These are phyloP conservation scores for Vicugna pacos DNA, from an alignment of 2,113 vertebrate genomes.

Conservation along the genomic window DNA sequence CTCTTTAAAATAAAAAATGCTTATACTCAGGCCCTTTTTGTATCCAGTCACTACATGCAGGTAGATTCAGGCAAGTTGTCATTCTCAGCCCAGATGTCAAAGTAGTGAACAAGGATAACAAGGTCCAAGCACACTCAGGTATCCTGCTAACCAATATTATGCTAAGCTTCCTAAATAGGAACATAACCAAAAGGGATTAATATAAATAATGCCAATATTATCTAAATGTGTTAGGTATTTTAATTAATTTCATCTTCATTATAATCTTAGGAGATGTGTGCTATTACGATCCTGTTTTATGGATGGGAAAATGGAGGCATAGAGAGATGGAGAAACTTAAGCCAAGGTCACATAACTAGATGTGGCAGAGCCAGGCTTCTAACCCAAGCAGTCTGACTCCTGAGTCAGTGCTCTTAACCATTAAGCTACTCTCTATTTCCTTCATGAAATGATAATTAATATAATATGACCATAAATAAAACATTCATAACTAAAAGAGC, in stretches of 20 bases:
- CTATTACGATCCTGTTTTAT: background rate
- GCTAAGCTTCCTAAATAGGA: background rate
- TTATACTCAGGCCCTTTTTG: background rate
- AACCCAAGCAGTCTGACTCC: background rate
- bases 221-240: background rate
- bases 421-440: background rate
- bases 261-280: background rate
- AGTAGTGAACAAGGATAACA: background rate
- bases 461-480: background rate
- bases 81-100: background rate
- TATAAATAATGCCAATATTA: background rate
- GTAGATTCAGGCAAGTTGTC: background rate
- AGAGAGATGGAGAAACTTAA: background rate
- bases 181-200: background rate
- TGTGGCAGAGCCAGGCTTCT: background rate
- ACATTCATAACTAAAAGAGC: background rate
- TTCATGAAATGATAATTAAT: slow-evolving; percentile 18
- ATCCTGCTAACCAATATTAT: background rate
- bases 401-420: background rate
- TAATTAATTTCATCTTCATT: background rate
- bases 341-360: background rate
- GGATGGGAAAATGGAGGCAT: background rate
- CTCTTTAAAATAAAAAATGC: background rate
- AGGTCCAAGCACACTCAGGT: background rate
- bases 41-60: background rate